Base-by-base conservation (phyloP, 2,888 invertebrate species). In the Mylabris sibirica region DNA sequence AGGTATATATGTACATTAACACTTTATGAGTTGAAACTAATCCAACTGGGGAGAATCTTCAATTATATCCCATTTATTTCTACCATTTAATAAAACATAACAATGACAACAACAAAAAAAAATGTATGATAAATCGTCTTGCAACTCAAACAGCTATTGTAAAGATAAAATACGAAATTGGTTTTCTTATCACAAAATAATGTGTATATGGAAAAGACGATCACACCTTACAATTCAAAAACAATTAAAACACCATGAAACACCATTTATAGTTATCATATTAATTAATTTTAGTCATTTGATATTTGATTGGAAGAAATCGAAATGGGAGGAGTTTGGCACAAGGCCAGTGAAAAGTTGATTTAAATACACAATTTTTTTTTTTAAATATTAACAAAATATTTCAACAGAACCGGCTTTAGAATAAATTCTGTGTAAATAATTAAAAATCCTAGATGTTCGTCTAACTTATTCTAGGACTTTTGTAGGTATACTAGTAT, bases 1-100 rank as follows among this genome's bases (percentile, higher is more conserved):
- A n/a, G n/a, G n/a, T n/a, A n/a, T n/a, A 30, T 30, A 8, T 30
- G 30, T 30, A 30, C 30, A 30, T 30, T 30, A n/a, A 53, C 53
- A 53, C 12, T 53, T 53, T 67, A 63, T 63, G 64, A 59, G 49
- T n/a, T 59, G 68, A 68, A 68, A 68, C 68, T 64, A 65, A 65
- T 68, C 68, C 68, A 68, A 68, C 57, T 68, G 68, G 60, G 49
- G 59, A 53, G 67, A 68, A 64, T 68, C 61, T 65, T 61, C 68
- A 68, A 68, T 68, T 64, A 68, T 64, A 8, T 53, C 8, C 30
- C 22, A 53, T 53, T 53, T 53, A 53, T 17, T 44, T 44, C 44
- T n/a, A 49, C 20, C 20, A 20, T 49, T 49, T 49, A 49, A 49
- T 30, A 49, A 49, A 5, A 20, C n/a, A 49, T 20, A 49, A 49